Base-by-base conservation (phyloP, 2,888 invertebrate species). In the Drosophila austrosaltans region DNA sequence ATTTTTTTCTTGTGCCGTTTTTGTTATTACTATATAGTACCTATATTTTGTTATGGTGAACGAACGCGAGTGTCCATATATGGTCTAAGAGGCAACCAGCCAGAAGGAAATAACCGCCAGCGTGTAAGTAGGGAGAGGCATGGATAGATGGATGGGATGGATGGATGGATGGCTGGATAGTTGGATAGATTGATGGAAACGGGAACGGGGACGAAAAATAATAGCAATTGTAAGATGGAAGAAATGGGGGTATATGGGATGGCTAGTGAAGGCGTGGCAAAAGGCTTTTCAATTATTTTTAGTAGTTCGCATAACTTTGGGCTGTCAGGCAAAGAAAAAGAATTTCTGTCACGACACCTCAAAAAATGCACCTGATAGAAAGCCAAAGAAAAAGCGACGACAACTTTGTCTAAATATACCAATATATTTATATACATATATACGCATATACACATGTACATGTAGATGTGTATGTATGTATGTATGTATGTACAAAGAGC, bases 311-410 rank as follows among this genome's bases (percentile, higher is more conserved):
- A 89, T 89, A 85, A 89, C 87, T 89, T 73, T 67, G 57, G 58
- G 73, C 68, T 72, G 84, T 61, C 66, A 79, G 60, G 63, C 53
- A 61, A 63, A 65, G 22, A 48, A 48, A 48, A 67, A 78, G 79
- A 81, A 87, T 89, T 85, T 82, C 79, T 85, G 89, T 79, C 88
- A 86, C 75, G 83, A 84, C 87, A 85, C 79, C 85, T 85, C 87
- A 79, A 82, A 83, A 85, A 83, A 85, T 85, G 89, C 85, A 85
- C 89, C 87, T 85, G 89, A 85, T 82, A 65, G 59, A 20, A 62
- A 63, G 61, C 66, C 59, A 58, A 69, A 62, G 62, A 40, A 54
- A 30, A 25, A 16, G 30, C 60, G 22, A 32, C 42, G 44, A 57
- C 56, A 53, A 48, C 22, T 44, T 73, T 53, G 63, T 69, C 72